These are phyloP conservation scores for Ditylenchus dipsaci DNA, from an alignment of 1,140 invertebrate genomes.

Conservation along the genomic window DNA sequence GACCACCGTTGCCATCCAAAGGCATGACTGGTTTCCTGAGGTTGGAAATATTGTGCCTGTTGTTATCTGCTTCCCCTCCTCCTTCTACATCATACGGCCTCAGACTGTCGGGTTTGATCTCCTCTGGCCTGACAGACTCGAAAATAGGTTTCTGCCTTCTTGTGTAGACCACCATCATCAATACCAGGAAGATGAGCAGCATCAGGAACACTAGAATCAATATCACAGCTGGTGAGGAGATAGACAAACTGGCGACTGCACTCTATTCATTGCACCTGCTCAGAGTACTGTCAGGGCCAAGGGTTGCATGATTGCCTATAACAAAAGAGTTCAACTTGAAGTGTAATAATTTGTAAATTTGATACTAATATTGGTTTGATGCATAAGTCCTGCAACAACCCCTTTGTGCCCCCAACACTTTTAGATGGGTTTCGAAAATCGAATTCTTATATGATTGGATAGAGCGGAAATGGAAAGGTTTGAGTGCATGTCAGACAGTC, in stretches of 20 bases:
- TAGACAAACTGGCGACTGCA: conserved; percentile 46
- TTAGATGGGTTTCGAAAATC: no score
- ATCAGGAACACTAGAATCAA: conserved; percentile 41
- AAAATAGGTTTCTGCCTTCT: conserved; percentile 36
- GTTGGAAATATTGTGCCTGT: conserved; percentile 51
- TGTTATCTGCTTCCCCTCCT: conserved; percentile 55
- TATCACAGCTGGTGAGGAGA: conserved; percentile 46
- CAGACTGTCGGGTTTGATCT: conserved; percentile 54
- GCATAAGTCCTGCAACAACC: no score
- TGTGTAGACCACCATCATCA: conserved; percentile 47
- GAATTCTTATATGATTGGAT: no score
- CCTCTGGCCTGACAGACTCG: conserved; percentile 53
- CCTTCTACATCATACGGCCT: conserved; percentile 54
- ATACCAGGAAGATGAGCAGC: conserved; percentile 41
- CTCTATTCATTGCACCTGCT: conserved; percentile 46
- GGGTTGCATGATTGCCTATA: conserved; percentile 19
- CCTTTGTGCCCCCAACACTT: no score
- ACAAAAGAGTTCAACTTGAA: no score
- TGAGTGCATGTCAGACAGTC: no score
- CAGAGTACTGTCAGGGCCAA: conserved; percentile 50
- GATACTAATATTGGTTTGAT: no score
- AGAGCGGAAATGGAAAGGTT: no score
- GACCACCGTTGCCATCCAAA: conserved; percentile 28
- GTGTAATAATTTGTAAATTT: no score
- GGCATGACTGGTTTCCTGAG: conserved; percentile 58